Percentiles rank a stretch among this genome's conserved stretches.
phyloP scores from a whole-genome alignment of 1,140 invertebrate species.

The Cyclina sinensis region DNA sequence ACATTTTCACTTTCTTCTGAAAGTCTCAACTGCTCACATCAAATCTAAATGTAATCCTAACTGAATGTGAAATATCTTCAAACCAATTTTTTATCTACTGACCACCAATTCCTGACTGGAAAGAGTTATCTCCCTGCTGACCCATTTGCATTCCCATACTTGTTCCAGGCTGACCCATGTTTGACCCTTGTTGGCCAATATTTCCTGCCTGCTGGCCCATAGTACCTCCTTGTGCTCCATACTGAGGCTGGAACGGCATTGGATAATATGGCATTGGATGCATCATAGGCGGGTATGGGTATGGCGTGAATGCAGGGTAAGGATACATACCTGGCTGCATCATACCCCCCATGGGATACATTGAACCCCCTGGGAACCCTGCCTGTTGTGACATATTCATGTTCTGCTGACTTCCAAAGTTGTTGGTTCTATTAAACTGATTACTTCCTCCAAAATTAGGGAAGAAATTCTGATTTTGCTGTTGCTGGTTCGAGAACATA shows the following conservation, averaged over 20 bases:
- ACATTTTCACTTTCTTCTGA: too few species aligned
- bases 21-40: too few species aligned
- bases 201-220: conserved; percentile 28
- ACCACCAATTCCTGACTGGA: conserved; percentile 37
- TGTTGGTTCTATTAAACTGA: conserved; percentile 43
- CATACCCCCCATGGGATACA: conserved; percentile 64
- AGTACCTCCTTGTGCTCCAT: conserved; percentile 47
- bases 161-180: conserved; percentile 14
- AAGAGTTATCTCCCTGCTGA: conserved; percentile 22
- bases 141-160: conserved; percentile 13
- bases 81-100: background rate
- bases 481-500: conserved; percentile 51
- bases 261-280: conserved; percentile 65
- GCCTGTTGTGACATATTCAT: conserved; percentile 59
- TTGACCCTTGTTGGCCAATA: conserved; percentile 21
- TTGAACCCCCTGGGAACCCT: conserved; percentile 33
- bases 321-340: conserved; percentile 64
- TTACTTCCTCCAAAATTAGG: conserved; percentile 51
- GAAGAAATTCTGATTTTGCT: conserved; percentile 48
- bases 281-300: conserved; percentile 62
- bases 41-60: too few species aligned
- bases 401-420: conserved; percentile 45
- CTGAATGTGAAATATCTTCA: background rate
- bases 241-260: conserved; percentile 64
- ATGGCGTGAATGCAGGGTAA: conserved; percentile 50